Conservation (phyloP, 2,888 invertebrate genomes). For the Tetragnatha montana region DNA sequence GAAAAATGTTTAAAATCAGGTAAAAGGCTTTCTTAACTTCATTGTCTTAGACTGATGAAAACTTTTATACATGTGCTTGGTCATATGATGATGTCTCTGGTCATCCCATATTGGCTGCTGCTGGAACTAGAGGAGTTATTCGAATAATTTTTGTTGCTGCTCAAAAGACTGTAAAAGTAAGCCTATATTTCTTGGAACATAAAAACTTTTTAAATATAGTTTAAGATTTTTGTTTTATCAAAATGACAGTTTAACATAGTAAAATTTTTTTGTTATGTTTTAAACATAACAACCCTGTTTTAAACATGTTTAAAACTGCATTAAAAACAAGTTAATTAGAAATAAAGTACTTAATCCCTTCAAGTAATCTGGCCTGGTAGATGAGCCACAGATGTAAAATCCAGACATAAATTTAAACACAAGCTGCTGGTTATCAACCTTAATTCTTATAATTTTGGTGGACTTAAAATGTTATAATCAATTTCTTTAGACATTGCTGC, state of each 20-base stretch:
- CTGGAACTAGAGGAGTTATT: slow-evolving; percentile 93
- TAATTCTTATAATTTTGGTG: no score
- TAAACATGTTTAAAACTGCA: no score
- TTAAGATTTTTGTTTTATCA: background rate
- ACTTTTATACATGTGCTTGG: slow-evolving; percentile 98
- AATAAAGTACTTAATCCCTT: no score
- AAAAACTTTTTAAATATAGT: background rate
- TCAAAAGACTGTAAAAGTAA: slow-evolving; percentile 85
- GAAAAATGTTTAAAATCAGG: background rate
- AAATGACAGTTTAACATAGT: background rate
- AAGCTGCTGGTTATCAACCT: no score
- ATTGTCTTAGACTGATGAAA: slow-evolving; percentile 86
- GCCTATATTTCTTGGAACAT: background rate
- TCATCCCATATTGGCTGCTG: slow-evolving; percentile 90
- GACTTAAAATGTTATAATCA: no score
- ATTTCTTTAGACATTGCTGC: no score
- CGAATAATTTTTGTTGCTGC: slow-evolving; percentile 89
- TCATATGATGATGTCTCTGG: slow-evolving; percentile 88
- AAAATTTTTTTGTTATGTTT: background rate
- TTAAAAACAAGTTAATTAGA: no score
- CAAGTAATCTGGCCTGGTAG: no score
- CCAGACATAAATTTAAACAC: no score
- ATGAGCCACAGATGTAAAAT: no score
- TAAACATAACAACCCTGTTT: background rate
- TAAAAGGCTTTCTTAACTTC: background rate